Percentiles rank a stretch among this genome's conserved stretches.
Evolutionary conservation across 2,888 invertebrate genomes (phyloP).

Genomic region (Nycteola revayana): DNA sequence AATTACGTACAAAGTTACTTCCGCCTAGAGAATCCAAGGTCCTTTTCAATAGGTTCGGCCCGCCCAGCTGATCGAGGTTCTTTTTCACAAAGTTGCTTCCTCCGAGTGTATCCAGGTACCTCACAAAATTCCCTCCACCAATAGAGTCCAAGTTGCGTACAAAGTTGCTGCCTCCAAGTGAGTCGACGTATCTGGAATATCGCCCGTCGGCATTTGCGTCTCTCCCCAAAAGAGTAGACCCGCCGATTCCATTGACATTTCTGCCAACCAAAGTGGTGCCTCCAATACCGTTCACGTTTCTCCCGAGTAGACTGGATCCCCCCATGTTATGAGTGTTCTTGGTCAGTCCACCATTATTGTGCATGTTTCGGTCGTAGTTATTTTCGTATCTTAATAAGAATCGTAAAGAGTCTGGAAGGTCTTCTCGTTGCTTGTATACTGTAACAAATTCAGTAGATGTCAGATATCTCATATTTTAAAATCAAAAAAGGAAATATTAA

Average conservation of each 20-base stretch:
- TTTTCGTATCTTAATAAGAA: conserved; percentile 55
- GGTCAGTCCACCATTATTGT: conserved; percentile 37
- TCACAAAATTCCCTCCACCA: conserved; percentile 69
- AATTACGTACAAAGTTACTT: conserved; percentile 65
- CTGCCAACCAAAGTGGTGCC: conserved; percentile 34
- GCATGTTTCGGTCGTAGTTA: conserved; percentile 29
- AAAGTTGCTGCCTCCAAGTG: conserved; percentile 64
- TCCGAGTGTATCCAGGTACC: conserved; percentile 63
- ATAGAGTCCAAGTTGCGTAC: conserved; percentile 65
- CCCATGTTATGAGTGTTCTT: conserved; percentile 38
- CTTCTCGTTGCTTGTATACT: conserved; percentile 59
- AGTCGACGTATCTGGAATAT: conserved; percentile 52
- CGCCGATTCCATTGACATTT: conserved; percentile 34
- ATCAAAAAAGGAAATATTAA: too few species aligned
- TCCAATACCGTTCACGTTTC: conserved; percentile 35
- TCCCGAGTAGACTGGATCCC: conserved; percentile 38
- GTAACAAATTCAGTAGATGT: conserved; percentile 47
- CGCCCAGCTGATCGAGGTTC: conserved; percentile 67
- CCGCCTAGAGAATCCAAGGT: conserved; percentile 69
- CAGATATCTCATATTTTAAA: conserved; percentile 6
- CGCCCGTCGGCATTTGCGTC: conserved; percentile 40
- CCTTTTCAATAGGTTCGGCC: conserved; percentile 66
- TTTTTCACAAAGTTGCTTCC: conserved; percentile 69
- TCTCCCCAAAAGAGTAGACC: conserved; percentile 39
- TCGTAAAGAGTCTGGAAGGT: conserved; percentile 57